A percentile compares a stretch with the other conserved stretches of the same genome.
These are phyloP conservation scores for Physella acuta DNA, from an alignment of 1,140 invertebrate species.

Conservation along the genomic window DNA sequence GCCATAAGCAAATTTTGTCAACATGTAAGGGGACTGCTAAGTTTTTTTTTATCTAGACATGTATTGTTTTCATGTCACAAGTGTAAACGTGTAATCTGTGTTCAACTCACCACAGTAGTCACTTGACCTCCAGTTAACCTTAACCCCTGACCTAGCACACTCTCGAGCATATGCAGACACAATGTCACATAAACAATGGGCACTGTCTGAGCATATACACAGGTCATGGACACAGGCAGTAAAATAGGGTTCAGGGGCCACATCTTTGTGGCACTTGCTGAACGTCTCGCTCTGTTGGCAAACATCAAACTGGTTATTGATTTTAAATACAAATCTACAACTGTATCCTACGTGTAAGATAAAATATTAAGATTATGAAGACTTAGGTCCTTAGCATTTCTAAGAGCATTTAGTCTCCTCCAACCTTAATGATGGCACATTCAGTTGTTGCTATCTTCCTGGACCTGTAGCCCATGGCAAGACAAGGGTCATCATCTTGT, in stretches of 20 bases:
- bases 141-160: constrained; percentile 73
- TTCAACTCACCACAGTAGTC: constrained; percentile 51
- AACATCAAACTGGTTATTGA: too few species aligned
- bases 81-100: too few species aligned
- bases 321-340: too few species aligned
- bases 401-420: too few species aligned
- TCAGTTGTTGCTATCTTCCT: constrained; percentile 43
- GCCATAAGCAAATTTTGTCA: too few species aligned
- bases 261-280: constrained; percentile 44
- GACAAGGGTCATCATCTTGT: constrained; percentile 49
- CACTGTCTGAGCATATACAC: constrained; percentile 77
- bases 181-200: constrained; percentile 84
- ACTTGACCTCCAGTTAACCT: constrained; percentile 46
- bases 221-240: constrained; percentile 83
- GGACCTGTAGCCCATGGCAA: constrained; percentile 36
- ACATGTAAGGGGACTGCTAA: too few species aligned
- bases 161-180: constrained; percentile 85
- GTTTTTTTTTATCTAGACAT: too few species aligned
- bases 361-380: background rate
- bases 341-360: too few species aligned
- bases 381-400: too few species aligned
- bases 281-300: constrained; percentile 48
- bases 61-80: too few species aligned
- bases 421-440: constrained; percentile 53
- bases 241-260: constrained; percentile 50